Conservation (phyloP, 1,140 invertebrate species). For the Polypedilum pembai region DNA sequence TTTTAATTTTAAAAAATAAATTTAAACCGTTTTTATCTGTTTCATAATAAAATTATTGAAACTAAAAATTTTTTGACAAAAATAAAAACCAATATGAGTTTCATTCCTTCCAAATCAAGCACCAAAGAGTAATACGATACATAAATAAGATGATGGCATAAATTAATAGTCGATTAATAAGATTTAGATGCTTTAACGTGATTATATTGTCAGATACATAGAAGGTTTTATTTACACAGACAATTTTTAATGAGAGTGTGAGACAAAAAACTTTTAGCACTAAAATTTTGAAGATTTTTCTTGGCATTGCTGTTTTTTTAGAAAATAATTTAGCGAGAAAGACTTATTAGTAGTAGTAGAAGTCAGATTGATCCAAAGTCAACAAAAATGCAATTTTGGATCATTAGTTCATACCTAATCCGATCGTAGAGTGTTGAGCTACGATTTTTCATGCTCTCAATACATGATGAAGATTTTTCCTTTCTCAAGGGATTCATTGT, state of each 20-base stretch:
- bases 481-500: background rate
- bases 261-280: too few relatives aligned
- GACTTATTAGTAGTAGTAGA: background rate
- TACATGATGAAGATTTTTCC: conserved; percentile 16
- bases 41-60: too few relatives aligned
- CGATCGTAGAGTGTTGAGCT: conserved; percentile 13
- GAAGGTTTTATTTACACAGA: background rate
- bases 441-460: conserved; percentile 20
- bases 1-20: too few relatives aligned
- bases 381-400: background rate
- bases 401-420: background rate
- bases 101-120: too few relatives aligned
- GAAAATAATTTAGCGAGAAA: background rate
- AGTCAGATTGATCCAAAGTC: background rate
- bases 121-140: too few relatives aligned
- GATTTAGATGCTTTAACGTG: too few relatives aligned
- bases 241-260: background rate
- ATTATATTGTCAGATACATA: background rate
- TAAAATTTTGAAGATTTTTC: too few relatives aligned
- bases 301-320: background rate
- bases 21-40: too few relatives aligned
- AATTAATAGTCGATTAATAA: background rate
- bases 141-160: background rate
- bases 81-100: too few relatives aligned
- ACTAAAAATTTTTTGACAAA: too few relatives aligned